These are phyloP conservation scores for Falco punctatus DNA, from an alignment of 2,113 vertebrate species.

Conservation along the genomic window DNA sequence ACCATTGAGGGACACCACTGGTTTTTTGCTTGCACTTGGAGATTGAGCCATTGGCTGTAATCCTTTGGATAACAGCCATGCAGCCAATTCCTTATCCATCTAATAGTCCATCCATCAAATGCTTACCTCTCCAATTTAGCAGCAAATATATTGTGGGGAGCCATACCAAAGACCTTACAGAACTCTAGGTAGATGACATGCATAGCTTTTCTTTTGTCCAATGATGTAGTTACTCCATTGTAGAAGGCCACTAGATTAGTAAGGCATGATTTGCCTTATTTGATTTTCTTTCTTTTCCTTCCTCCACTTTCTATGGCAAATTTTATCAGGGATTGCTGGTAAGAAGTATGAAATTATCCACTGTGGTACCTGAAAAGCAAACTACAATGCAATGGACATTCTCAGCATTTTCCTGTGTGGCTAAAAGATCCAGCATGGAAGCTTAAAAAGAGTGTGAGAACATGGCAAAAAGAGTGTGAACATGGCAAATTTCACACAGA, in stretches of 20 bases:
- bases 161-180: not conserved
- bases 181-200: not conserved
- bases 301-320: not conserved
- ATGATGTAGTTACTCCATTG: not conserved
- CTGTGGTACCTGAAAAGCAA: not conserved
- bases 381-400: not conserved
- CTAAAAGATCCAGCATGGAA: not conserved
- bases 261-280: not conserved
- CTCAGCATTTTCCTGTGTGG: not conserved
- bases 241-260: not conserved
- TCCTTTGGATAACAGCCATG: not conserved
- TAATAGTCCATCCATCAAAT: not conserved
- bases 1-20: not conserved
- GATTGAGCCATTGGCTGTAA: not conserved
- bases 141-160: not conserved
- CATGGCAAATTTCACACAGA: not conserved
- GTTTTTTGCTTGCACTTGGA: not conserved
- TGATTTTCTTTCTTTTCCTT: not conserved
- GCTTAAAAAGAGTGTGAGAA: not conserved
- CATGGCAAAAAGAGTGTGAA: not conserved
- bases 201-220: not conserved
- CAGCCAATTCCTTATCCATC: not conserved
- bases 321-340: not conserved
- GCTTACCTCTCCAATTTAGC: not conserved
- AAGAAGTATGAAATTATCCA: not conserved